Evolutionary conservation across 2,113 vertebrate genomes (phyloP).

Genomic region (Calypte anna): DNA sequence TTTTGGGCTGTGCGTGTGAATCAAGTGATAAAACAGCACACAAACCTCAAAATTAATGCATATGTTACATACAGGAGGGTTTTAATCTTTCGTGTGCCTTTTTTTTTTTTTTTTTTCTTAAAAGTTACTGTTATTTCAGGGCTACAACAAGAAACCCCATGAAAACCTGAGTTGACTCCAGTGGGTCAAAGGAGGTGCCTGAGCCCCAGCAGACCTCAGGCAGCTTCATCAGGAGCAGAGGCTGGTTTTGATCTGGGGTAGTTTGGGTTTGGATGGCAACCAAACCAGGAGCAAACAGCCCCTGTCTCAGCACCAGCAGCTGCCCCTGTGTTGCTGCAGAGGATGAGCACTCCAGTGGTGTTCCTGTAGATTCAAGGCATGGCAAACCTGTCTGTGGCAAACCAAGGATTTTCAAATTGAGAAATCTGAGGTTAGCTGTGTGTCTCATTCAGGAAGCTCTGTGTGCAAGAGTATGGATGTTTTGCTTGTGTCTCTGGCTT

Average conservation of each 20-base stretch:
- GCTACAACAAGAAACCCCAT: not conserved
- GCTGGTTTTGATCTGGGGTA: not conserved
- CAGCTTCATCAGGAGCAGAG: not conserved
- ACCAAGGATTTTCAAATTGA: not conserved
- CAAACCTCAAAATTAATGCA: conserved; percentile 12
- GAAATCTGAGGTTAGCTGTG: not conserved
- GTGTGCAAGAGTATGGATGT: accelerated
- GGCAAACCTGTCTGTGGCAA: not conserved
- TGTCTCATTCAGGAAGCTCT: not conserved
- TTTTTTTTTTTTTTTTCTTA: not conserved
- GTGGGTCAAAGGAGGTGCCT: not conserved
- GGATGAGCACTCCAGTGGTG: not conserved
- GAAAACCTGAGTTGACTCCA: not conserved
- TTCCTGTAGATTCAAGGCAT: not conserved
- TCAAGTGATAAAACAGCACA: not conserved
- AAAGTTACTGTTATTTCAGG: not conserved
- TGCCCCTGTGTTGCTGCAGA: not conserved
- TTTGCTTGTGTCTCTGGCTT: not conserved
- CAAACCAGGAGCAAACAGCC: not conserved
- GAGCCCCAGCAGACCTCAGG: not conserved
- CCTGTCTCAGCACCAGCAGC: not conserved
- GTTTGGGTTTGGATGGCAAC: not conserved
- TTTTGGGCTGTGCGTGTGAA: not conserved
- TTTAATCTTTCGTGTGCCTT: not conserved
- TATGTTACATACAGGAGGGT: not conserved